Base-by-base conservation (phyloP, 2,113 vertebrate species). In the Silurus meridionalis region DNA sequence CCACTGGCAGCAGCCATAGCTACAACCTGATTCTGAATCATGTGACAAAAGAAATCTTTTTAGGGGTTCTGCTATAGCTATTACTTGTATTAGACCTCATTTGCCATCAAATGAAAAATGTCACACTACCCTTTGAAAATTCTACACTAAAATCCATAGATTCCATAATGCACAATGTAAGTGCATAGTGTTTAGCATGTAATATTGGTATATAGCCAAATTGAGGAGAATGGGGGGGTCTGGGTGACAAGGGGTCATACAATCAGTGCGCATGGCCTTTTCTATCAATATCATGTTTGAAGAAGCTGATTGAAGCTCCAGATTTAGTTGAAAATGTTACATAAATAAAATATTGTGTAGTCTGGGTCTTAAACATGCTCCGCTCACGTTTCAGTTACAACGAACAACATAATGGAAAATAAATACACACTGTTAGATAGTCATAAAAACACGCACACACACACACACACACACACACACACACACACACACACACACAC, bases 401-500 rank as follows among this genome's bases (percentile, higher is more conserved):
- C 52, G 1, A 61, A 52, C n/a, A 23, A 78, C 14, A 19, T 28
- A 48, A 48, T 48, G 21, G 17, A 23, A 6, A 61, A 64, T 2
- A 84, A 61, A 72, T 53, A 85, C 74, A 25, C 11, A 74, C 78
- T 67, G 25, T 71, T 72, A 79, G 64, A 72, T 60, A 75, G 21
- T 80, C 77, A 80, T 58, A 86, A 37, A 79, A n/a, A 78, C 50
- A 69, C 25, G 64, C 23, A 46, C 79, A 57, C 53, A 82, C 84
- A 69, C 55, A 66, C n/a, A n/a, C n/a, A n/a, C n/a, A n/a, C n/a
- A n/a, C n/a, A n/a, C n/a, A n/a, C n/a, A n/a, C n/a, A n/a, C 71
- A 88, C 87, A 84, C 64, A 72, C 77, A 82, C 55, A 63, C 37
- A 37, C 37, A 58, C 80, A 83, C 87, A 84, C 83, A 89, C 86